Evolutionary conservation across 2,888 invertebrate genomes (phyloP).

Genomic region (Ophraella communa): DNA sequence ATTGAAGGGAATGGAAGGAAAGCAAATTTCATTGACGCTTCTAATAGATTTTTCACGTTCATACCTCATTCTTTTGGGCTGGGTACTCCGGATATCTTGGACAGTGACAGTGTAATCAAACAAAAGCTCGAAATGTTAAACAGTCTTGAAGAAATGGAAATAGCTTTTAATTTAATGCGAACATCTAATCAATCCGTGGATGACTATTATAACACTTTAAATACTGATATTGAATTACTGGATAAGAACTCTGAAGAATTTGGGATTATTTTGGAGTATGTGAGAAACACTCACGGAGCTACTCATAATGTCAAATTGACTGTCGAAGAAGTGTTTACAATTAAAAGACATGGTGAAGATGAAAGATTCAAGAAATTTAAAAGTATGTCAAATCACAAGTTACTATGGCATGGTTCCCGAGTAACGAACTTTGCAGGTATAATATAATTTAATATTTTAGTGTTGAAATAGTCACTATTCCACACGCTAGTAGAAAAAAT

Average conservation of each 20-base stretch:
- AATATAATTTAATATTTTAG: neutral
- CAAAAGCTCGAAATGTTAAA: constrained; percentile 86
- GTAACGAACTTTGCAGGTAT: constrained; percentile 90
- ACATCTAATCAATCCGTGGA: constrained; percentile 67
- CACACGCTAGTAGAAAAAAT: no score
- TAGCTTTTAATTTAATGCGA: constrained; percentile 88
- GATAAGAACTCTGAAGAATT: constrained; percentile 75
- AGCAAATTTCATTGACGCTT: constrained; percentile 77
- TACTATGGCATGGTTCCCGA: constrained; percentile 97
- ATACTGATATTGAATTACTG: constrained; percentile 79
- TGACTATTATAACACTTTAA: constrained; percentile 85
- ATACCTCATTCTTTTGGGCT: constrained; percentile 96
- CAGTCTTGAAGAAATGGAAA: constrained; percentile 91
- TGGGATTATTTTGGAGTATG: constrained; percentile 75
- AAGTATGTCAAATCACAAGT: constrained; percentile 82
- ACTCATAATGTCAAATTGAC: constrained; percentile 84
- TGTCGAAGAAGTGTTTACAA: constrained; percentile 74
- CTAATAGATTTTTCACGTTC: constrained; percentile 93
- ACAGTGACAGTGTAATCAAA: constrained; percentile 77
- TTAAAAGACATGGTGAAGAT: constrained; percentile 76
- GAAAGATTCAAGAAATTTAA: constrained; percentile 83
- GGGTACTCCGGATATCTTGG: constrained; percentile 79
- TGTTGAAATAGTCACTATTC: neutral
- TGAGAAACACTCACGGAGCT: constrained; percentile 88
- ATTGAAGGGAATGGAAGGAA: constrained; percentile 62